A percentile compares a stretch with the other conserved stretches of the same genome.
phyloP scores from a whole-genome alignment of 2,888 invertebrate genomes.

The Cantharis nigra region DNA sequence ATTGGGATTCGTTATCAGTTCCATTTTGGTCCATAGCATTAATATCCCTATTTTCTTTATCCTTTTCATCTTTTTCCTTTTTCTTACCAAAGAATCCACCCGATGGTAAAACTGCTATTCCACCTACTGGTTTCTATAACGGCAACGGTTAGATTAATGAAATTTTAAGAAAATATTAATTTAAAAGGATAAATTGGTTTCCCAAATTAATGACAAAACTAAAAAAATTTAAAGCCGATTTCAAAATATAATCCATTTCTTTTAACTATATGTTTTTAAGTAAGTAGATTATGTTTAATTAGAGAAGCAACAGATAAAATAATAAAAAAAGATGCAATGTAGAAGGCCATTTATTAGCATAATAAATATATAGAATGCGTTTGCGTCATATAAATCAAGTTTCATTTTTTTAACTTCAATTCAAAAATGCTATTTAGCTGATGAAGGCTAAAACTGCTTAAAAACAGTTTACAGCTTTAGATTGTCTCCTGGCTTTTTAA shows the following conservation, averaged over 20 bases:
- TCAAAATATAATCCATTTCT: background rate
- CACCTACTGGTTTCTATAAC: conserved; percentile 81
- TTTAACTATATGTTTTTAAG: background rate
- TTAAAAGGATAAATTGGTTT: conserved; percentile 6
- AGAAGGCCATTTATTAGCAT: conserved; percentile 22
- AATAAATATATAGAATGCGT: conserved; percentile 13
- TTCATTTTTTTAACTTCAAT: background rate
- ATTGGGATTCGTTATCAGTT: conserved; percentile 47
- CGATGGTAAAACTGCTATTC: conserved; percentile 80
- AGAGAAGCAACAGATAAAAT: conserved; percentile 29
- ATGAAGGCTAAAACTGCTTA: background rate
- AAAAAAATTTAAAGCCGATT: background rate
- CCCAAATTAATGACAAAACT: background rate
- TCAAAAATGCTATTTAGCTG: background rate
- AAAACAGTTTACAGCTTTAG: background rate
- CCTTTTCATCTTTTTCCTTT: conserved; percentile 64
- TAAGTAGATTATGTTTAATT: background rate
- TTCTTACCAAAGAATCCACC: conserved; percentile 63
- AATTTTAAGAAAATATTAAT: conserved; percentile 5
- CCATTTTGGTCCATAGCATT: conserved; percentile 53
- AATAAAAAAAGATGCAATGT: conserved; percentile 28
- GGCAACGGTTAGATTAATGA: conserved; percentile 32
- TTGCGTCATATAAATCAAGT: background rate
- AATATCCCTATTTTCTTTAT: conserved; percentile 59
- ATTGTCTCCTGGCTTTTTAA: background rate